Conservation (phyloP, 2,113 vertebrate genomes). For the Ptilonorhynchus violaceus region DNA sequence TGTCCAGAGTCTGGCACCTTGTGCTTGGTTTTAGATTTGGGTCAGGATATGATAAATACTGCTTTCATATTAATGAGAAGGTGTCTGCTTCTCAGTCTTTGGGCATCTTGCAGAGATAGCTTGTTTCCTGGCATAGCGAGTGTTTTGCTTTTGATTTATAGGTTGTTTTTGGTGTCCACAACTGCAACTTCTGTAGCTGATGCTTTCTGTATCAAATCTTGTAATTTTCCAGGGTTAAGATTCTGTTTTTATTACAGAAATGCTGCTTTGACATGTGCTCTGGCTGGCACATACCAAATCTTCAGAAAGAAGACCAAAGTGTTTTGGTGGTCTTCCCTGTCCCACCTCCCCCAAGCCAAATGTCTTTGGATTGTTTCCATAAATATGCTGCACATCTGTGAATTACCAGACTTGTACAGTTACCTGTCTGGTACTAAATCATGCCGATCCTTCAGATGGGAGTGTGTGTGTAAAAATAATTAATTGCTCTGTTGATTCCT, state of each 20-base stretch:
- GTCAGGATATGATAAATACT: not conserved
- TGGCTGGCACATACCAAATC: not conserved
- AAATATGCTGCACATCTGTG: conserved; percentile 21
- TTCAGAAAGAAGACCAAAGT: not conserved
- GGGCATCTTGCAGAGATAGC: not conserved
- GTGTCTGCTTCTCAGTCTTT: not conserved
- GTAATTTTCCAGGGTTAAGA: not conserved
- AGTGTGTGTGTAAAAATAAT: not conserved
- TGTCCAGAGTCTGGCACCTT: not conserved
- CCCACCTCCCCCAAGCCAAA: not conserved
- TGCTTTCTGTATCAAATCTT: not conserved
- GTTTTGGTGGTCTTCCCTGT: not conserved
- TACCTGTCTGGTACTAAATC: not conserved
- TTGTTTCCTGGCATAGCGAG: not conserved
- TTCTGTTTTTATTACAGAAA: not conserved
- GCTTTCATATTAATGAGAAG: not conserved
- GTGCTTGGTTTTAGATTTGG: not conserved
- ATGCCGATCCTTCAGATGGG: not conserved
- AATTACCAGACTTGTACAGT: not conserved
- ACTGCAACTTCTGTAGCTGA: not conserved
- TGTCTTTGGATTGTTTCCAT: conserved; percentile 21
- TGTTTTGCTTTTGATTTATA: not conserved
- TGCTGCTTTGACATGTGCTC: not conserved
- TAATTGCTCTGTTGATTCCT: not conserved
- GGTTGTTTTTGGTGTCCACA: not conserved